Conservation (phyloP, 2,113 vertebrate genomes). For the Aegithalos caudatus region DNA sequence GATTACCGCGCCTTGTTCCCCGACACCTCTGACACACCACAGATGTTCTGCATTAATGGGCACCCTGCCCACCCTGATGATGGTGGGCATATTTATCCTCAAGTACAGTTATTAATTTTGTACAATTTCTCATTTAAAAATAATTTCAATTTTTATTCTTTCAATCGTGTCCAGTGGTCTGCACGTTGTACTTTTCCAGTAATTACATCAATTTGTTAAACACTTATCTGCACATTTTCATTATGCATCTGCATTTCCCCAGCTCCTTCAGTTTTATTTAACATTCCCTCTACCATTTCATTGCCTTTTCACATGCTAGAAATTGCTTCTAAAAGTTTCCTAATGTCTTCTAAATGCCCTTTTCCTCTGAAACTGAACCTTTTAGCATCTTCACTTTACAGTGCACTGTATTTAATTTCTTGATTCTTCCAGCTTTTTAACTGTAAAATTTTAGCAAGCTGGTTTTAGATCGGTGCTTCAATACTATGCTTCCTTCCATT, state of each 20-base stretch:
- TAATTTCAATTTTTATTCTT: not conserved
- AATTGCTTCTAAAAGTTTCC: not conserved
- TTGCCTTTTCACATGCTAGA: not conserved
- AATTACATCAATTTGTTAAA: not conserved
- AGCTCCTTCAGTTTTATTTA: not conserved
- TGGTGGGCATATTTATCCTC: fast-evolving
- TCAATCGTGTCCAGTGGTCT: no score
- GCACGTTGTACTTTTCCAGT: fast-evolving
- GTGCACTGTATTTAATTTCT: not conserved
- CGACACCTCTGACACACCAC: fast-evolving
- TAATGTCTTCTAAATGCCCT: not conserved
- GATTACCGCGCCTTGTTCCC: not conserved
- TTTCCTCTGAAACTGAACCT: not conserved
- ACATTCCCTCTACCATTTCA: not conserved
- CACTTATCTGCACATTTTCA: not conserved
- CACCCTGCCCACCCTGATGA: fast-evolving
- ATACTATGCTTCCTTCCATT: not conserved
- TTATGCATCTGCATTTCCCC: not conserved
- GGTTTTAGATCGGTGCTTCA: not conserved
- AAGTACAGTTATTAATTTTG: not conserved
- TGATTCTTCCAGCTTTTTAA: not conserved
- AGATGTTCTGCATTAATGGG: not conserved
- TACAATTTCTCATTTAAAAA: not conserved
- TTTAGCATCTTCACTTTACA: not conserved
- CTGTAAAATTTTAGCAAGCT: not conserved